Evolutionary conservation across 2,113 vertebrate species (phyloP).

Genomic region (Thamnophis sirtalis): DNA sequence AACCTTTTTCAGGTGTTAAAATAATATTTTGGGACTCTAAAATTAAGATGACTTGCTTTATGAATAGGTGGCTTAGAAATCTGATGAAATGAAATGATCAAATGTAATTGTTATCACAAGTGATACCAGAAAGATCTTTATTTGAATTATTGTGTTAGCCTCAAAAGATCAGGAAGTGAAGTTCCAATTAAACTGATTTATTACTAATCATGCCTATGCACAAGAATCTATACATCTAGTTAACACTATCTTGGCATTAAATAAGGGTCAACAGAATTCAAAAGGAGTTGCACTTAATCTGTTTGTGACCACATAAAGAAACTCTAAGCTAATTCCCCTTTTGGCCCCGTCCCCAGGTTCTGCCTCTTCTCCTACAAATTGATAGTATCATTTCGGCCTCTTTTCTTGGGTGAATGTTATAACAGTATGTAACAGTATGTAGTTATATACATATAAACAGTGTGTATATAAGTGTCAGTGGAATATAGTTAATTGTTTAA

Average conservation of each 20-base stretch:
- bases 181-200: not conserved
- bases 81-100: not conserved
- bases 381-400: not conserved
- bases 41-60: not conserved
- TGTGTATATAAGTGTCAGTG: not conserved
- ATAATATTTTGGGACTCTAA: not conserved
- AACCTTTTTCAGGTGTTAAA: not conserved
- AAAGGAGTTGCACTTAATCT: not conserved
- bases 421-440: not conserved
- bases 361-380: not conserved
- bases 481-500: not conserved
- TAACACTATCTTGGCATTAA: not conserved
- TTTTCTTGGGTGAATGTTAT: not conserved
- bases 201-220: not conserved
- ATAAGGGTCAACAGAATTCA: not conserved
- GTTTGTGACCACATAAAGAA: not conserved
- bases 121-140: not conserved
- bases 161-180: not conserved
- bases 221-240: not conserved
- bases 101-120: not conserved
- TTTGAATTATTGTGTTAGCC: not conserved
- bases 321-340: not conserved
- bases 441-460: no score
- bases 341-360: not conserved
- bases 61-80: not conserved